Evolutionary conservation across 2,888 invertebrate species (phyloP), one percentile per base, ranked within the genome.

Genomic region (Dexiosoma caninum): DNA sequence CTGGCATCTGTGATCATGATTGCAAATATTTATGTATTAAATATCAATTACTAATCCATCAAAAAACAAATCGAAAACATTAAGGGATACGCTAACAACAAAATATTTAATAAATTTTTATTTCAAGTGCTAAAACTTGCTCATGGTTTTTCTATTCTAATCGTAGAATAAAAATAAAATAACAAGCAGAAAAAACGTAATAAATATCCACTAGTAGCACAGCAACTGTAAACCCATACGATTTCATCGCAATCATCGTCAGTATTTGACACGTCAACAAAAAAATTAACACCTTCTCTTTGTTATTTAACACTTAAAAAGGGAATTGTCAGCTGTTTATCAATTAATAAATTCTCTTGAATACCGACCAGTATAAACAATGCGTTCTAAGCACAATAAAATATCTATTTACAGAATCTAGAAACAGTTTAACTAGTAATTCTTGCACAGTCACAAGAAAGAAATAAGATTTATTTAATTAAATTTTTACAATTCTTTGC

Each of bases 241-340:
- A 19, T 35, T 23, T 12, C 14, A 46, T 70, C 12, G 16, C 19
- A 19, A n/a, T 40, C 40, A 23, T 21, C 42, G 23, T 30, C 27
- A 70, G n/a, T 23, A 27, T 42, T 30, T 60, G 14, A 51, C 3
- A 60, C n/a, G 14, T 21, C 37, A 71, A 49, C 37, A 59, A 40
- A 37, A 2, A 40, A 71, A 60, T 40, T 30, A 27, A n/a, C 35
- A 19, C 30, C 40, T 16, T 49, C 23, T 16, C 14, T 35, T 53
- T 44, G 16, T 55, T 37, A 14, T 44, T 70, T 44, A 53, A 75
- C 42, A 16, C 53, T 53, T 59, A 51, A 66, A 66, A 42, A 1
- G 10, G 27, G n/a, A 59, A 83, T 85, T 44, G 71, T 83, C 87
- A 87, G 87, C 88, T 87, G 87, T 83, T 87, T 87, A 86, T 87